A percentile compares a stretch with the other conserved stretches of the same genome.
These are phyloP conservation scores for Eucriotettix oculatus DNA, from an alignment of 2,888 invertebrate genomes.

Conservation along the genomic window DNA sequence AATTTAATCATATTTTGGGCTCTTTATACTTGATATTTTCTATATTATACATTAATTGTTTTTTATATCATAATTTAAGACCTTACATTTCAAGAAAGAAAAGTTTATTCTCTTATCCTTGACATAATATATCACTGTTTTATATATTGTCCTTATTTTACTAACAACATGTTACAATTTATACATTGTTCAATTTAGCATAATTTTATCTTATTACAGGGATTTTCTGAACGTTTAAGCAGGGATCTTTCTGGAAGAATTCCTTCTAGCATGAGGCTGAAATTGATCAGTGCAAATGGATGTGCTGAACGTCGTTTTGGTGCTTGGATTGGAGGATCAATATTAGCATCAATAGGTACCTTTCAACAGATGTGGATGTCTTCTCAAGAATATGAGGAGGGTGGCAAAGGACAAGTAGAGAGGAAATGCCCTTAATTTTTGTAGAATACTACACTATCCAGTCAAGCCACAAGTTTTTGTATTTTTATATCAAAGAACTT, in stretches of 20 bases:
- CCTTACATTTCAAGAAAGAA: too few relatives aligned
- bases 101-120: too few relatives aligned
- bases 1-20: too few relatives aligned
- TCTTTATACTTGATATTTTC: too few relatives aligned
- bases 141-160: too few relatives aligned
- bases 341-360: conserved; percentile 92
- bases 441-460: too few relatives aligned
- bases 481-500: too few relatives aligned
- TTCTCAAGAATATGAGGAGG: conserved; percentile 97
- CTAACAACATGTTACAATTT: background rate
- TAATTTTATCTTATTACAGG: conserved; percentile 30
- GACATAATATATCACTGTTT: too few relatives aligned
- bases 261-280: conserved; percentile 85
- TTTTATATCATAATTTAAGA: too few relatives aligned
- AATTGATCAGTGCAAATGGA: conserved; percentile 83
- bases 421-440: conserved; percentile 65
- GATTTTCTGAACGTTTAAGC: conserved; percentile 86
- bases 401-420: conserved; percentile 91
- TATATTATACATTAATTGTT: too few relatives aligned
- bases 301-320: conserved; percentile 86
- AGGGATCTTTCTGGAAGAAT: conserved; percentile 72
- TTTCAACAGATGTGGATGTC: conserved; percentile 99
- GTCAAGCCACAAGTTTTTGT: too few relatives aligned
- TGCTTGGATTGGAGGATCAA: conserved; percentile 97
- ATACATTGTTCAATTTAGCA: background rate